Base-by-base conservation (phyloP, 2,888 invertebrate species). In the Volucella zonaria region DNA sequence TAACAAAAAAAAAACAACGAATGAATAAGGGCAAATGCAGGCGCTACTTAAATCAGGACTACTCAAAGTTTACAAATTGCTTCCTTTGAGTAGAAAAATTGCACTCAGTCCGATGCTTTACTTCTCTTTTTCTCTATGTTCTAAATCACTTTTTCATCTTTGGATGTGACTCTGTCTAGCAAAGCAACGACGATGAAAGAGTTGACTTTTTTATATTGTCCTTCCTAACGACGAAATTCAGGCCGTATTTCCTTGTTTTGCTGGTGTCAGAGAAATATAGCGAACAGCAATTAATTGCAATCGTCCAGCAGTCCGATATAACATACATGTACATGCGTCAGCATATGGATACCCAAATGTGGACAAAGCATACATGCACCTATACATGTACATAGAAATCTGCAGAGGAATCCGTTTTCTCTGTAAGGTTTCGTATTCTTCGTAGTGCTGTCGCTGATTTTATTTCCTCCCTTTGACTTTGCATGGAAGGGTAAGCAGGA, bases 251-350 rank as follows among this genome's bases (percentile, higher is more conserved):
- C 75, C 75, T 70, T 66, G 68, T 80, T 61, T 70, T 81, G 81
- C 40, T 70, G 75, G 75, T 81, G 81, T 75, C 75, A 81, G 70
- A 75, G 81, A 81, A 70, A 70, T 81, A 75, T 75, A 81, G 81
- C 64, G 75, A 81, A 70, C 62, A 75, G 70, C 81, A 70, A 81
- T 81, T 81, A 81, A 81, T 81, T 81, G 70, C 81, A 81, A 81
- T 76, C 64, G 70, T 76, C 75, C 80, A n/a, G 52, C 70, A 62
- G 62, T 56, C 68, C 68, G 68, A 68, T 74, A 54, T 47, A 23
- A 54, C 42, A 31, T 31, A 66, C 51, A 59, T 14, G 64, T 42
- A 45, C 40, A 66, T 45, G 31, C 9, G 14, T 45, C 15, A 18
- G 8, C 61, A 6, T 31, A 31, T 6, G 6, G 1, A 31, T 31